Conservation (phyloP, 2,113 vertebrate species). For the Electrona antarctica region DNA sequence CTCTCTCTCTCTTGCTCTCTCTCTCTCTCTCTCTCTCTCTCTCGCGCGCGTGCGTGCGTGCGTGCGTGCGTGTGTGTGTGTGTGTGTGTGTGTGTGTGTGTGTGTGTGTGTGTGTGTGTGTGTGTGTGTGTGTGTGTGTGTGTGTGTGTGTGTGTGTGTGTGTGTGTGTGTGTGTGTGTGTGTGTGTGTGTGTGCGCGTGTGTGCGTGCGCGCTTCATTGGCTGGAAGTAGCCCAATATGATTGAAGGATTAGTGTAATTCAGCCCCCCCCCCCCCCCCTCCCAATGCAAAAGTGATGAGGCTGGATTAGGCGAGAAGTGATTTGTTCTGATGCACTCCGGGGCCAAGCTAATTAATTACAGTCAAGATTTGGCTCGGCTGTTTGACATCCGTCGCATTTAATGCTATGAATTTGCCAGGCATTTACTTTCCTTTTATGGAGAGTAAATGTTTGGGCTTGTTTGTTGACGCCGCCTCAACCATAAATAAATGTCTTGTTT, state of each 20-base stretch:
- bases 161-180: no score
- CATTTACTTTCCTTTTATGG: constrained; percentile 26
- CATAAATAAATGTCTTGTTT: neutral
- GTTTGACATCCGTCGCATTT: constrained; percentile 47
- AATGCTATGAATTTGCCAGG: constrained; percentile 35
- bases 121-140: no score
- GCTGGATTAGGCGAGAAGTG: constrained; percentile 36
- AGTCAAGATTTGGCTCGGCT: constrained; percentile 36
- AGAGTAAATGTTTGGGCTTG: neutral
- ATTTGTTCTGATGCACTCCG: constrained; percentile 44
- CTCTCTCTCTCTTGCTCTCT: no score
- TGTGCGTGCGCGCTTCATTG: constrained; percentile 4
- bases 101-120: no score
- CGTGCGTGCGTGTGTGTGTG: no score
- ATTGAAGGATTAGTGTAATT: constrained; percentile 31
- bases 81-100: no score
- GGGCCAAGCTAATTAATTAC: constrained; percentile 58
- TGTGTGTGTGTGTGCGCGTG: no score
- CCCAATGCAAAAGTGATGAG: constrained; percentile 33
- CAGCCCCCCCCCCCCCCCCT: neutral
- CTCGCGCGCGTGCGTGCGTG: no score
- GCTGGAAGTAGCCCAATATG: constrained; percentile 18
- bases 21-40: no score
- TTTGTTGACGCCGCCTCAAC: constrained; percentile 16
- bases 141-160: no score